Conservation (phyloP, 2,888 invertebrate genomes). For the Caenorhabditis auriculariae region DNA sequence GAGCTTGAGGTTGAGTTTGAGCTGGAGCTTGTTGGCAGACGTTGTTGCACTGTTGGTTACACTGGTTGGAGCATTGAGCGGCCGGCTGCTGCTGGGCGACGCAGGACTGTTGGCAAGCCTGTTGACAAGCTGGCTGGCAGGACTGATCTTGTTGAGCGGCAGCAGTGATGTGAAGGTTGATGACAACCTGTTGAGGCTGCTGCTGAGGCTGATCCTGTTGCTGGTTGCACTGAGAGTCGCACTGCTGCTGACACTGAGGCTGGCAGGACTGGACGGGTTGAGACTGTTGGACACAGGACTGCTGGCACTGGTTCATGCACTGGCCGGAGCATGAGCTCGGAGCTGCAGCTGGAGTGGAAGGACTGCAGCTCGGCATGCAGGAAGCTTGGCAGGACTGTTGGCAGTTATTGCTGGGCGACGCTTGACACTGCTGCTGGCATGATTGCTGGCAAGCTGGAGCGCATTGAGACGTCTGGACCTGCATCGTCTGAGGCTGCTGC, state of each 20-base stretch:
- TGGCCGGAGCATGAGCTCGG: no score
- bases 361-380: conserved; percentile 1
- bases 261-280: conserved; percentile 13
- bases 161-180: neutral
- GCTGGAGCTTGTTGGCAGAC: conserved; percentile 2
- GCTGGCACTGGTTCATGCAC: conserved; percentile 5
- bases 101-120: conserved; percentile 14
- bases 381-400: conserved; percentile 11
- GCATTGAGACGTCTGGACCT: conserved; percentile 33
- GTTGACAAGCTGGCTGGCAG: conserved; percentile 20
- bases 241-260: conserved; percentile 34
- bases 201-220: conserved; percentile 10
- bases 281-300: conserved; percentile 10
- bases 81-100: conserved; percentile 8
- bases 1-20: neutral
- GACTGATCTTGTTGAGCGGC: conserved; percentile 1
- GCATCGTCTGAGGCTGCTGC: conserved; percentile 22
- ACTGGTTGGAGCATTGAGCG: conserved; percentile 14
- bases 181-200: conserved; percentile 3
- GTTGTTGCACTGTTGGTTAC: conserved; percentile 14
- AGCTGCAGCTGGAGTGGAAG: no score
- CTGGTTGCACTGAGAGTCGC: conserved; percentile 20
- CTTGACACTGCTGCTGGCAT: conserved; percentile 29
- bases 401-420: conserved; percentile 22
- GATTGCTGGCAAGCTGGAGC: conserved; percentile 37